phyloP scores from a whole-genome alignment of 1,140 invertebrate genomes.

The Pinna nobilis region DNA sequence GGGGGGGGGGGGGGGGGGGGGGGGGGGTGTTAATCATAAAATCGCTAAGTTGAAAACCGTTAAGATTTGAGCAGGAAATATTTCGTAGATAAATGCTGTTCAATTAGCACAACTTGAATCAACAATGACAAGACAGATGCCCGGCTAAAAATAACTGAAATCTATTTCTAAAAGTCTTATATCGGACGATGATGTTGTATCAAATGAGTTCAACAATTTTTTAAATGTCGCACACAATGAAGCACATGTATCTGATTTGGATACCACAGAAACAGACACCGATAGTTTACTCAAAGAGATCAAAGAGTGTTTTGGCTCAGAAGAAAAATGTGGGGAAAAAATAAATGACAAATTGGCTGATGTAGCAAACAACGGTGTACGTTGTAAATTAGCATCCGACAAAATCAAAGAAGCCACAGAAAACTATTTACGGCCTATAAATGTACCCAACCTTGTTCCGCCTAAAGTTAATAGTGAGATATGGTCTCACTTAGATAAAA shows the following conservation, averaged over 20 bases:
- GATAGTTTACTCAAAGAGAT: background rate
- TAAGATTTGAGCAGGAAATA: too few relatives aligned
- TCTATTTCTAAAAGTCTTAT: too few relatives aligned
- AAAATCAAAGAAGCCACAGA: background rate
- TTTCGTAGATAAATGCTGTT: too few relatives aligned
- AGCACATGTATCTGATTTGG: background rate
- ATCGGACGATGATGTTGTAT: background rate
- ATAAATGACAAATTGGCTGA: slow-evolving; percentile 10
- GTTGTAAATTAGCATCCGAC: background rate
- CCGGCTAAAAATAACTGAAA: too few relatives aligned
- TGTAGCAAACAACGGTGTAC: background rate
- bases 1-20: too few relatives aligned
- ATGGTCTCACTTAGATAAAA: background rate
- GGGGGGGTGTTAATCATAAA: too few relatives aligned
- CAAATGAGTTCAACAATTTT: background rate
- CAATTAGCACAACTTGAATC: too few relatives aligned
- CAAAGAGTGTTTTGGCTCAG: background rate
- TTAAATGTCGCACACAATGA: background rate
- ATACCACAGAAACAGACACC: background rate
- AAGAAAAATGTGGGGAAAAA: background rate
- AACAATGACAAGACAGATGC: too few relatives aligned
- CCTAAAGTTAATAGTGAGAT: background rate
- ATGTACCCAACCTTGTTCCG: background rate
- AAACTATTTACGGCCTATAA: background rate
- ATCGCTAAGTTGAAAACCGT: too few relatives aligned